phyloP scores from a whole-genome alignment of 1,140 invertebrate genomes.

The Antheraea pernyi region DNA sequence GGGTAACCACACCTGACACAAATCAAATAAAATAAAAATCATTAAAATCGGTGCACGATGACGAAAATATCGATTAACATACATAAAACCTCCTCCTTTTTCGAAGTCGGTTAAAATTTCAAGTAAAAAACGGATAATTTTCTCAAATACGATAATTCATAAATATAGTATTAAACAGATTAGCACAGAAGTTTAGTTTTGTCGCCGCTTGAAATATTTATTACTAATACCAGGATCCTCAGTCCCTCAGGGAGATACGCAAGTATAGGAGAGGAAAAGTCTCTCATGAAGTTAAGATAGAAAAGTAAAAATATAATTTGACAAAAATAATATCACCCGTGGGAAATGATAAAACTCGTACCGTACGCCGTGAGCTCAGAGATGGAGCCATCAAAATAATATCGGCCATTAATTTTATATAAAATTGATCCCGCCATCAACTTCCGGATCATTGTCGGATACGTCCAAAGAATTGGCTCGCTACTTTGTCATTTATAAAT shows the following conservation, averaged over 20 bases:
- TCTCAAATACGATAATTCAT: too few relatives aligned
- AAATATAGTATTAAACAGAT: not conserved
- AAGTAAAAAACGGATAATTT: too few relatives aligned
- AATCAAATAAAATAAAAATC: too few relatives aligned
- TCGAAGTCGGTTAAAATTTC: too few relatives aligned
- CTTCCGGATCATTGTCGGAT: not conserved
- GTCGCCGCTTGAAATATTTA: not conserved
- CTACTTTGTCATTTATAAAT: not conserved
- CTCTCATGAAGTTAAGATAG: not conserved
- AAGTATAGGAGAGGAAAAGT: not conserved
- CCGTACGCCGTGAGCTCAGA: constrained; percentile 11
- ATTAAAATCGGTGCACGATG: too few relatives aligned
- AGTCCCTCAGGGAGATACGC: not conserved
- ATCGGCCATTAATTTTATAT: constrained; percentile 17
- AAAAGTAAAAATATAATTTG: constrained; percentile 15
- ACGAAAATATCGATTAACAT: too few relatives aligned
- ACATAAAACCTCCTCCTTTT: too few relatives aligned
- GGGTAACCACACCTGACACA: too few relatives aligned
- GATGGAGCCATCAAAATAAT: constrained; percentile 6
- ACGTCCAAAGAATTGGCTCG: not conserved
- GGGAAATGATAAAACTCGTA: constrained; percentile 10
- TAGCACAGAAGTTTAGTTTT: not conserved
- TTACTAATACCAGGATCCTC: not conserved
- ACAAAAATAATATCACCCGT: constrained; percentile 12
- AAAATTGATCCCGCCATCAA: constrained; percentile 15